A percentile compares a stretch with the other conserved stretches of the same genome.
These are phyloP conservation scores for Cardiocondyla obscurior DNA, from an alignment of 1,140 invertebrate species.

Conservation along the genomic window DNA sequence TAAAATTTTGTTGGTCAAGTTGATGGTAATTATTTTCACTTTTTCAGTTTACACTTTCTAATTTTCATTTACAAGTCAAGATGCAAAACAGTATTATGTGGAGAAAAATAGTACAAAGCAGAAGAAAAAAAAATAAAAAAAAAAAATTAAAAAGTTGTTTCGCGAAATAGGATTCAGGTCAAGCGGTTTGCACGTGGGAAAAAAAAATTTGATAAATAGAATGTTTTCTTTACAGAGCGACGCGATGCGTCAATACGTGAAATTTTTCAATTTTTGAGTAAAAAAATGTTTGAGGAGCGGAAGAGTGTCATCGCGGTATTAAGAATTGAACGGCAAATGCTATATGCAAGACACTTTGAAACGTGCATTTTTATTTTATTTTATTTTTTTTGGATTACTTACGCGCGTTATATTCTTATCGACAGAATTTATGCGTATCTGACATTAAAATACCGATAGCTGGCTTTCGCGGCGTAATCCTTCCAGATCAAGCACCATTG, in stretches of 20 bases:
- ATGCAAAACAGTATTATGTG: neutral
- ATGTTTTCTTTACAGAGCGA: neutral
- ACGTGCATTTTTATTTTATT: neutral
- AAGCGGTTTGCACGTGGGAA: slow-evolving; percentile 10
- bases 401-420: neutral
- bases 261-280: slow-evolving; percentile 17
- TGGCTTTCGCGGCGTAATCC: neutral
- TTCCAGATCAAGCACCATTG: neutral
- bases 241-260: neutral
- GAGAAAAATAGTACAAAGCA: neutral
- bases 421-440: neutral
- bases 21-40: neutral
- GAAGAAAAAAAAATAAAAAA: slow-evolving; percentile 15
- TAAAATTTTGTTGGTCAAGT: neutral
- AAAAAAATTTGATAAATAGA: neutral
- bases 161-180: neutral
- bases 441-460: neutral
- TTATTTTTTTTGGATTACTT: no score
- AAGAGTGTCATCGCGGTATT: neutral
- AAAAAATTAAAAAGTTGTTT: neutral
- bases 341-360: neutral
- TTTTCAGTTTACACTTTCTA: slow-evolving; percentile 3
- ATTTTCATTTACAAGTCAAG: neutral
- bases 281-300: neutral
- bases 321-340: neutral